phyloP scores from a whole-genome alignment of 2,888 invertebrate genomes.

The Pollenia amentaria region DNA sequence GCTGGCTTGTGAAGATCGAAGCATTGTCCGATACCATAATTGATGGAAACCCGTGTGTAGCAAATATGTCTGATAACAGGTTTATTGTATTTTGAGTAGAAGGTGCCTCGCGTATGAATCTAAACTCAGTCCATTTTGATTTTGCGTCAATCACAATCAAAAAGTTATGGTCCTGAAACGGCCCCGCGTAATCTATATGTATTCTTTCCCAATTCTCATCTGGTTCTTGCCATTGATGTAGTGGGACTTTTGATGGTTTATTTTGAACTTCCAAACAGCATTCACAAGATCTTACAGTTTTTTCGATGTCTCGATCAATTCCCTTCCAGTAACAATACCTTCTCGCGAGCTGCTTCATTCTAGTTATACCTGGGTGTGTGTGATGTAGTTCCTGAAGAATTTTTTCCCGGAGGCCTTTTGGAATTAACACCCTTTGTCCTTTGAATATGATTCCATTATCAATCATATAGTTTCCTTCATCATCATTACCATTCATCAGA shows the following conservation, averaged over 20 bases:
- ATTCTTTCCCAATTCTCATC: conserved; percentile 5
- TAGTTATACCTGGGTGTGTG: too few relatives aligned
- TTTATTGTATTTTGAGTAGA: conserved; percentile 8
- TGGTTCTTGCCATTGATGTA: conserved; percentile 9
- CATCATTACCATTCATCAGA: too few relatives aligned
- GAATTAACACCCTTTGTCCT: too few relatives aligned
- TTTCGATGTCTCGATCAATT: conserved; percentile 16
- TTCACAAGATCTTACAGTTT: conserved; percentile 12
- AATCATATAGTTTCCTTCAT: too few relatives aligned
- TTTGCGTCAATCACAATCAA: too few relatives aligned
- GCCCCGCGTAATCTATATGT: conserved; percentile 12
- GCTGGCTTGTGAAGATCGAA: neutral
- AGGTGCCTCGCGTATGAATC: neutral
- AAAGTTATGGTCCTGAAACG: too few relatives aligned
- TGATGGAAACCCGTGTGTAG: conserved; percentile 4
- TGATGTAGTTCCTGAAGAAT: too few relatives aligned
- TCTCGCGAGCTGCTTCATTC: neutral
- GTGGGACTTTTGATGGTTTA: neutral
- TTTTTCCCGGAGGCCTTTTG: too few relatives aligned
- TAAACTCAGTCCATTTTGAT: conserved; percentile 5
- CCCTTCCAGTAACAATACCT: conserved; percentile 17
- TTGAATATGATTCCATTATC: too few relatives aligned
- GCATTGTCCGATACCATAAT: conserved; percentile 27
- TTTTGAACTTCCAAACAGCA: neutral
- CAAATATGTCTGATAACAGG: neutral